phyloP scores from a whole-genome alignment of 92 coral and sea anemone genomes.

The Ricordea florida region DNA sequence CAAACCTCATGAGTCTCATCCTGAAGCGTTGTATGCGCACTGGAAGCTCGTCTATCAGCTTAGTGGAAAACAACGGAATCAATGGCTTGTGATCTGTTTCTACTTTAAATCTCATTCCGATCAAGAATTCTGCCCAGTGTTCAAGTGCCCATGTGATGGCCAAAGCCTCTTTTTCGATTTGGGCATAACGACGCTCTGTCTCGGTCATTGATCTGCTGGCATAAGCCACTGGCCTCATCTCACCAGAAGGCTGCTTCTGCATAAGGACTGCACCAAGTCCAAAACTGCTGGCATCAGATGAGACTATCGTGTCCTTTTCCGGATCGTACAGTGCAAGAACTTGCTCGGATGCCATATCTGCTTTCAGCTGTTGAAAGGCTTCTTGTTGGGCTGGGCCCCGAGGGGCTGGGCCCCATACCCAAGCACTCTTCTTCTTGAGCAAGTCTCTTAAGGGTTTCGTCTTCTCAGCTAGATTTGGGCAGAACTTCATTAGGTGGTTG shows the following conservation, averaged over 20 bases:
- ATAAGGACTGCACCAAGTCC: slow-evolving; percentile 65
- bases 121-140: slow-evolving; percentile 35
- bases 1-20: slow-evolving; percentile 48
- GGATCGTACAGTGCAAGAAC: slow-evolving; percentile 38
- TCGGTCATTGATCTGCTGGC: slow-evolving; percentile 61
- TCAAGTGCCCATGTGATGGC: slow-evolving; percentile 52
- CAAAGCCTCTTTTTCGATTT: slow-evolving; percentile 67
- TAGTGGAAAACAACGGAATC: slow-evolving; percentile 56
- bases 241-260: slow-evolving; percentile 35
- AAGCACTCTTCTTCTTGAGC: slow-evolving; percentile 40
- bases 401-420: slow-evolving; percentile 43
- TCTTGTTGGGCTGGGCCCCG: slow-evolving; percentile 30
- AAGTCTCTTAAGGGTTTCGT: slow-evolving; percentile 50
- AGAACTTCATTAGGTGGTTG: slow-evolving; percentile 43
- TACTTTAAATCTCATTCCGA: slow-evolving; percentile 49
- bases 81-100: slow-evolving; percentile 55
- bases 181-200: slow-evolving; percentile 64
- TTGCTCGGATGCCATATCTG: slow-evolving; percentile 44
- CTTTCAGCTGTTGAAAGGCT: slow-evolving; percentile 38
- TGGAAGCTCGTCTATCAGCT: slow-evolving; percentile 57
- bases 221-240: slow-evolving; percentile 56
- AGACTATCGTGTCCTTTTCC: slow-evolving; percentile 41
- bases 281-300: slow-evolving; percentile 43
- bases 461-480: slow-evolving; percentile 40
- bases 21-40: slow-evolving; percentile 42